phyloP scores from a whole-genome alignment of 2,113 vertebrate species.

The Myiozetetes cayanensis region DNA sequence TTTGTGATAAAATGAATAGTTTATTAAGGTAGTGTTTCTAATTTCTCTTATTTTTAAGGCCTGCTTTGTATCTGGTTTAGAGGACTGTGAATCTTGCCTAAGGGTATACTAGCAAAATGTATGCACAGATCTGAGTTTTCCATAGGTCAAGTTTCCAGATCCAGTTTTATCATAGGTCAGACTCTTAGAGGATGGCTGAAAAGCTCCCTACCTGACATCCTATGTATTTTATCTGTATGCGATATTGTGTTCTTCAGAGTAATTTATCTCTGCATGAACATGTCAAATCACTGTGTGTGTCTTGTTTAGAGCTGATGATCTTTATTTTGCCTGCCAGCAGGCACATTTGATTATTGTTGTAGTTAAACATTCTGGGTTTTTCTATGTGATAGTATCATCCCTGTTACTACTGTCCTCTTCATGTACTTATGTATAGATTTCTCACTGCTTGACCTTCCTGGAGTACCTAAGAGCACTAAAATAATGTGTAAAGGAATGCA shows the following conservation, averaged over 20 bases:
- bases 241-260: neutral
- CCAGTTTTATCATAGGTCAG: neutral
- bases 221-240: neutral
- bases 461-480: neutral
- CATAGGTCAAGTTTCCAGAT: neutral
- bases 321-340: neutral
- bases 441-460: neutral
- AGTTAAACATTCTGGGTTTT: neutral
- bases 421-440: neutral
- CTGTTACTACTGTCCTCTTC: neutral
- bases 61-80: neutral
- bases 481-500: neutral
- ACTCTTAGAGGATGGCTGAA: neutral
- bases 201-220: neutral
- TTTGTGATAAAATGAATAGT: neutral
- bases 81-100: neutral
- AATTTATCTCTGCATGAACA: neutral
- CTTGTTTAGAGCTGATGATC: neutral
- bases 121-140: neutral
- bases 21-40: neutral
- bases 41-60: neutral
- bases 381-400: accelerated
- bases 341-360: neutral
- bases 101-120: neutral
- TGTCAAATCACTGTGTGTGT: neutral